Conservation (phyloP, 2,113 vertebrate genomes). For the Orthonyx spaldingii region DNA sequence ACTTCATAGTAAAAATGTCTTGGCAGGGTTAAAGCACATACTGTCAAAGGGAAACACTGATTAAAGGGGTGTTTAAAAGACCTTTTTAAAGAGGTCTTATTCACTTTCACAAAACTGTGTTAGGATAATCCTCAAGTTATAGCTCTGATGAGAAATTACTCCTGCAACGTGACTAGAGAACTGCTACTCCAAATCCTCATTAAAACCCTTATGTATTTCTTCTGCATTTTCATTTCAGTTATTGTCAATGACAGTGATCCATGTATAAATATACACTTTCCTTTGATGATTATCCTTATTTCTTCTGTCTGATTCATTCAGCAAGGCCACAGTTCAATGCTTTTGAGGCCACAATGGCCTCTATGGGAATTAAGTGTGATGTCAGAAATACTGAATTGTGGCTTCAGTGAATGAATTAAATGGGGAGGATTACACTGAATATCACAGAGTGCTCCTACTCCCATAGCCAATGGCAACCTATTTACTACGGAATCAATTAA, state of each 20-base stretch:
- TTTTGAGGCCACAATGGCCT: not conserved
- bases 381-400: conserved; percentile 18
- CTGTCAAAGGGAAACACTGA: conserved; percentile 53
- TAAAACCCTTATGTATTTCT: not conserved
- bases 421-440: not conserved
- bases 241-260: not conserved
- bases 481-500: not conserved
- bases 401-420: conserved; percentile 32
- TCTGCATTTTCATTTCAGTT: not conserved
- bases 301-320: conserved; percentile 4
- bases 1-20: conserved; percentile 57
- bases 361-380: conserved; percentile 26
- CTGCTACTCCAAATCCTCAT: conserved; percentile 1
- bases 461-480: not conserved
- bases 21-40: conserved; percentile 34
- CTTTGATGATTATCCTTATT: not conserved
- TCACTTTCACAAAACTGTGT: not conserved
- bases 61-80: conserved; percentile 16
- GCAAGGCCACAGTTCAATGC: conserved; percentile 18
- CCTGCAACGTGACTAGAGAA: not conserved
- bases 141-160: conserved; percentile 14
- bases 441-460: not conserved
- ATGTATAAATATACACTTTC: not conserved
- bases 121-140: not conserved
- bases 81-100: not conserved